Base-by-base conservation (phyloP, 2,797 vertebrate species). In the Paguma larvata region DNA sequence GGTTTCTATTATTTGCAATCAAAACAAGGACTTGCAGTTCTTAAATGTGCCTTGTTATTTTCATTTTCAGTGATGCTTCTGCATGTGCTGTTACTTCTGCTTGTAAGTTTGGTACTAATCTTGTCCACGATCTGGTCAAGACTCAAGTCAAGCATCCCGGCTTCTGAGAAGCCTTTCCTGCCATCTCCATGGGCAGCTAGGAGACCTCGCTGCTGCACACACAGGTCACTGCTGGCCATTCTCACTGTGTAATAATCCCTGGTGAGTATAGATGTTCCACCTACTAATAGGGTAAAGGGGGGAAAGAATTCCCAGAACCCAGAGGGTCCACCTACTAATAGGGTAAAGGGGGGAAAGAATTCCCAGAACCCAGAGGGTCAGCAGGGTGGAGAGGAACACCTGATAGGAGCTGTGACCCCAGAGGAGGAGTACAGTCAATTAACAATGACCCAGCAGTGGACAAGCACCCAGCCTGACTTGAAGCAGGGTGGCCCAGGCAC, bases 201-300 rank as follows among this genome's bases (percentile, higher is more conserved):
- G 79, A 62, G 72, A 44, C 23, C 4, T 5, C 1, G 0, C 14
- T 16, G 0, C 14, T 18, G 21, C 5, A 30, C 10, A 56, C 15
- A 21, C 14, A 18, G 6, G n/a, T 38, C 10, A 3, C 13, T 8
- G 9, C 25, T 2, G 48, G 25, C 38, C 56, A 23, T 48, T 41
- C 48, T 41, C 27, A 5, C 25, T 19, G 23, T 2, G 8, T 38
- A 18, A 23, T 18, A 23, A n/a, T 21, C 21, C 34, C 73, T 10
- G 7, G 3, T 7, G 32, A 53, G 73, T 6, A 4, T n/a, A 38
- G n/a, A 30, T 46, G 9, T 16, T n/a, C 75, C 32, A 19, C 32
- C 23, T 4, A 1, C 3, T 0, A 18, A 30, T 16, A 30, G 27
- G 41, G 46, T 16, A 46, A 86, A 86, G 15, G 4, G 5, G 3